Conservation (phyloP, 1,140 invertebrate species). For the Hyles euphorbiae region DNA sequence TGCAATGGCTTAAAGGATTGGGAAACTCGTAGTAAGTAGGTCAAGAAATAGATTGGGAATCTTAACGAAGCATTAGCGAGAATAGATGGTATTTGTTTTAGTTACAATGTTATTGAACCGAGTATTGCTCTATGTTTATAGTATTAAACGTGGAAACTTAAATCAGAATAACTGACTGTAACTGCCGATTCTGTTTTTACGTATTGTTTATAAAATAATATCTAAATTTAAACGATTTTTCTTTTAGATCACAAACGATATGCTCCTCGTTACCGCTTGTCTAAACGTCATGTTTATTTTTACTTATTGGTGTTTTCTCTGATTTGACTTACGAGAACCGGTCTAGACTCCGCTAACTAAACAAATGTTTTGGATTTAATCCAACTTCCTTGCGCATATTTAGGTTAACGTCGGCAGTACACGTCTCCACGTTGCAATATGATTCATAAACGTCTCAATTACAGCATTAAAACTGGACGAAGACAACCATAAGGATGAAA, state of each 20-base stretch:
- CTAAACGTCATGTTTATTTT: slow-evolving; percentile 7
- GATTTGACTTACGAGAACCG: slow-evolving; percentile 8
- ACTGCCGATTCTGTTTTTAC: too few species aligned
- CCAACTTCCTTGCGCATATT: slow-evolving; percentile 36
- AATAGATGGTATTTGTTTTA: too few species aligned
- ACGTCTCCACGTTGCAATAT: slow-evolving; percentile 12
- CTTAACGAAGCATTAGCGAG: too few species aligned
- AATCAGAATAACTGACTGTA: too few species aligned
- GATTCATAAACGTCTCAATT: slow-evolving; percentile 18
- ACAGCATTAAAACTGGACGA: slow-evolving; percentile 76
- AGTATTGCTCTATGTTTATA: too few species aligned
- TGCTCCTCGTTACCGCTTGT: neutral
- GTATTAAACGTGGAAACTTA: too few species aligned
- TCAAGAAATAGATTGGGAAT: too few species aligned
- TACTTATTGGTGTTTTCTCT: neutral
- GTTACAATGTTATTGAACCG: too few species aligned
- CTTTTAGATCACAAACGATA: neutral
- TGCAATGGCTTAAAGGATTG: neutral
- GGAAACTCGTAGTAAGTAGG: too few species aligned
- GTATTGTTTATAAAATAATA: too few species aligned
- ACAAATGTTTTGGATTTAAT: slow-evolving; percentile 39
- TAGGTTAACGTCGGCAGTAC: slow-evolving; percentile 10
- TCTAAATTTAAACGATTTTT: too few species aligned
- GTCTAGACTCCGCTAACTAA: slow-evolving; percentile 16
- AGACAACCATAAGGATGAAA: slow-evolving; percentile 57